Evolutionary conservation across 2,113 vertebrate genomes (phyloP), one percentile per base, ranked within the genome.

Genomic region (Rafetus swinhoei): DNA sequence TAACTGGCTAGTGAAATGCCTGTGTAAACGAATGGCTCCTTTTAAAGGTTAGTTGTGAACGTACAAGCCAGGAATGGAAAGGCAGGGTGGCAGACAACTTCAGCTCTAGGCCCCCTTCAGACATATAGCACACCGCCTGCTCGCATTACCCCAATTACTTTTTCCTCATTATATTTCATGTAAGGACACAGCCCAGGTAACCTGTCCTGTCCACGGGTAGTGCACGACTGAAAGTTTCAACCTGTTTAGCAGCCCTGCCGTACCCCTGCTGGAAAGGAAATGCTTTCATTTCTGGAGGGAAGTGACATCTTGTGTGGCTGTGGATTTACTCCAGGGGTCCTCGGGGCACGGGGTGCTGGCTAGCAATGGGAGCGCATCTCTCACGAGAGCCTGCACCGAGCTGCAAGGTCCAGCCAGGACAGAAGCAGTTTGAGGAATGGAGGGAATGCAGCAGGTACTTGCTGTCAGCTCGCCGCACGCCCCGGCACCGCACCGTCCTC

Each of bases 121-220:
- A 29, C 4, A 39, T 11, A 12, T 24, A 6, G 24, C 0, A 9
- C n/a, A 2, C 10, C 7, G 65, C 1, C 1, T 3, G 4, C 39
- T 5, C 19, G 56, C 54, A 24, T 54, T 9, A 54, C 3, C 2
- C 7, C 84, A 1, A 39, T 32, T 72, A 1, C 0, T 0, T 1
- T 5, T 35, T 24, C 45, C 50, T 27, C 35, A 25, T 7, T 0
- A 4, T 3, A 9, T 32, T 1, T 22, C 27, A 0, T 0, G 4
- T 10, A 14, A 1, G 25, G 39, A 4, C 2, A 18, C 0, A 15
- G 52, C 13, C 2, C 56, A 3, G 54, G 24, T 4, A 35, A 15
- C 19, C 14, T 55, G 6, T 25, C 50, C 13, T 25, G 13, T 62
- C 83, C 1, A 12, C n/a, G 32, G 56, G 3, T 18, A 2, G 53